These are phyloP conservation scores for Hemitrygon akajei DNA, from an alignment of 2,797 vertebrate species.

Conservation along the genomic window DNA sequence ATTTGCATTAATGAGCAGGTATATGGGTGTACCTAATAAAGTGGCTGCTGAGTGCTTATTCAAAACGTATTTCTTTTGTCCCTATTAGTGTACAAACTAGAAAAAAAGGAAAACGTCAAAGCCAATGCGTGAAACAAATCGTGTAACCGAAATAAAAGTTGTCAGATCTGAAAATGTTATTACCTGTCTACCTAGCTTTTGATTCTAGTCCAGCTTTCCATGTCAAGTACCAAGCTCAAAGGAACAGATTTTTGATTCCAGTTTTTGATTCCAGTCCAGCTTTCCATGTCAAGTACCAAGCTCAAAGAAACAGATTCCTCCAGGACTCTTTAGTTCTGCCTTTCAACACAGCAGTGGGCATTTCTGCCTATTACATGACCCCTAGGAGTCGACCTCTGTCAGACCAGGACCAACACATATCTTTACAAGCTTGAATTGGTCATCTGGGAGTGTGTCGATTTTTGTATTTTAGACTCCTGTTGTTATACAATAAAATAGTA, in stretches of 20 bases:
- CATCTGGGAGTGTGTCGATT: not conserved
- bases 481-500: not conserved
- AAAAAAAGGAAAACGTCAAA: not conserved
- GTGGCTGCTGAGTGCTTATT: not conserved
- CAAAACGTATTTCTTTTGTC: not conserved
- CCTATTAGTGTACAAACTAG: not conserved
- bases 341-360: not conserved
- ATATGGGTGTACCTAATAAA: not conserved
- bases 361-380: not conserved
- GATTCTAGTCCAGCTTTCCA: not conserved
- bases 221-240: not conserved
- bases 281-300: not conserved
- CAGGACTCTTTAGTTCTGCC: conserved; percentile 1
- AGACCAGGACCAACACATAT: not conserved
- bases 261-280: not conserved
- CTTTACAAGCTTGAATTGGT: not conserved
- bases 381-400: not conserved
- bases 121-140: not conserved
- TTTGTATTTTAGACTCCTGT: not conserved
- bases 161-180: conserved; percentile 7
- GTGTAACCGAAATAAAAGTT: not conserved
- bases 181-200: not conserved
- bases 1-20: too few species aligned
- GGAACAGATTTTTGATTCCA: not conserved
- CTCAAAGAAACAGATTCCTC: not conserved